Base-by-base conservation (phyloP, 2,797 vertebrate species). In the Cottoperca gobio region DNA sequence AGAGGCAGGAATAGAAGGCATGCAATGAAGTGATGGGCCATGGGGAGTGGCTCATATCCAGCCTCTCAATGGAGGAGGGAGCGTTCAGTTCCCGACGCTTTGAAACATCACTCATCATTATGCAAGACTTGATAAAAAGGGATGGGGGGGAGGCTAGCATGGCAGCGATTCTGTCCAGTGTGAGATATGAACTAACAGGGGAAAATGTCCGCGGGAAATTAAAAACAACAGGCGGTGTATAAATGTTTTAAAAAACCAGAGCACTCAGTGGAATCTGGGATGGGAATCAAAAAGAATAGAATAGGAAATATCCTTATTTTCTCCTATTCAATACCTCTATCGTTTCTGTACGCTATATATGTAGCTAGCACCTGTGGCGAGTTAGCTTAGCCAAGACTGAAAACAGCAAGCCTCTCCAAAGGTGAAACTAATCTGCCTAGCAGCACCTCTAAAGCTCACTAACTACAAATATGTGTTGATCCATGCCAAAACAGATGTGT, bases 81-180 rank as follows among this genome's bases (percentile, higher is more conserved):
- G 74, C n/a, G 42, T 64, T 80, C 62, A 77, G 64, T 68, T 73
- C 53, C 43, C 42, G 59, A 8, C 1, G 3, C 81, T 78, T 85
- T 87, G 71, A 89, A 81, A 76, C 73, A 72, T 84, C 78, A 70
- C 21, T 76, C 55, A 79, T 77, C 76, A 63, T 76, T 45, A 53
- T 31, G 60, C 43, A 66, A 53, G 35, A 55, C 42, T 49, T 65
- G 33, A 62, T 54, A 77, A 45, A 59, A 67, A 52, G 19, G 55
- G 23, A 53, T 59, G 39, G 46, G 10, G 17, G 39, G 43, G n/a
- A n/a, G 28, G 6, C 7, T 10, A 57, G n/a, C 40, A 4, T 54
- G 5, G 50, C 26, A 13, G 12, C 23, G 33, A 45, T 54, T 72
- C 43, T 52, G 46, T 66, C 28, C 54, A 65, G 28, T 60, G 31